Base-by-base conservation (phyloP, 2,113 vertebrate genomes). In the Rhinoptilus africanus region DNA sequence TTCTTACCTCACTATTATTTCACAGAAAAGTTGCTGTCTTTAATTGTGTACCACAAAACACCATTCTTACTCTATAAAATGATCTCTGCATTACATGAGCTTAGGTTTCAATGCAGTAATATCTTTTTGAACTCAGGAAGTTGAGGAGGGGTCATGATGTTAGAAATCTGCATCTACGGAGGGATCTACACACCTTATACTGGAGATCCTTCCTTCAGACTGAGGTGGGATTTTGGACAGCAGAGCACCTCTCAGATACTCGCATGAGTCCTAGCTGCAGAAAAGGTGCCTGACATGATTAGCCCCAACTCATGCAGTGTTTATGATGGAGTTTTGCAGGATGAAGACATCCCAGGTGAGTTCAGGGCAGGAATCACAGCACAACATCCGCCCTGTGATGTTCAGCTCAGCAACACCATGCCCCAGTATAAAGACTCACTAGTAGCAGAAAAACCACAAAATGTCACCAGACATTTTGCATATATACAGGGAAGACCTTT, bases 261-360 rank as follows among this genome's bases (percentile, higher is more conserved):
- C 0, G 0, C 23, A 15, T 60, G 53, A 37, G 39, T 54, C 39
- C 39, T 48, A 35, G 57, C 41, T 82, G 64, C 27, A 43, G n/a
- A 32, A 37, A 79, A 74, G 34, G 27, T 84, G 47, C 18, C 41
- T 48, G 60, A 22, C 28, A 14, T 35, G 57, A 23, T 59, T 32
- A 48, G n/a, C 34, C 7, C 18, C 6, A 27, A 23, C 26, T 73
- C 51, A 48, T 0, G 1, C 4, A 26, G 19, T n/a, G 23, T 18
- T 67, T 89, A 41, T 35, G 59, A 51, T 14, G 60, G 41, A 37
- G 32, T 10, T 78, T 50, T 78, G 57, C 41, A 32, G 22, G 22
- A 43, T 24, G 34, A 51, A 85, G 50, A 37, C 10, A 34, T 28
- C 23, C 48, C 32, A 50, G 5, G n/a, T 32, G 12, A 56, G 41